A percentile compares a stretch with the other conserved stretches of the same genome.
These are phyloP conservation scores for Taenaris catops DNA, from an alignment of 2,888 invertebrate genomes.

Conservation along the genomic window DNA sequence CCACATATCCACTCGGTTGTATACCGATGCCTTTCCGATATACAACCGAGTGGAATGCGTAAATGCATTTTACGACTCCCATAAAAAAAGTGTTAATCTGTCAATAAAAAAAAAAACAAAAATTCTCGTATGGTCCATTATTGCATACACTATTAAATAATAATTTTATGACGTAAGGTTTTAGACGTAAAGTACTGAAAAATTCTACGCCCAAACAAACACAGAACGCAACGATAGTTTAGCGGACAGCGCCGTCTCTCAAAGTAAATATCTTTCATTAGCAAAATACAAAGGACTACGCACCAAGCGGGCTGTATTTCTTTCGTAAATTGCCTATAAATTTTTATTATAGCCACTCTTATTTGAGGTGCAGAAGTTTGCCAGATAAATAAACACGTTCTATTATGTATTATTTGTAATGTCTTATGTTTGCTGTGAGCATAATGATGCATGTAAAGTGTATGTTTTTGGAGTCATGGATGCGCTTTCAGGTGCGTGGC, in stretches of 20 bases:
- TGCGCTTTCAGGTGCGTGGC: too few species aligned
- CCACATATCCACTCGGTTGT: too few species aligned
- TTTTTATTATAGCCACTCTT: constrained; percentile 73
- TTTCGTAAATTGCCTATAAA: constrained; percentile 72
- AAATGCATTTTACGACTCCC: too few species aligned
- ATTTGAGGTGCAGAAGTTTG: constrained; percentile 66
- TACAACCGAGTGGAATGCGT: too few species aligned
- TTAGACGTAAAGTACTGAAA: background rate
- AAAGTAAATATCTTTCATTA: constrained; percentile 56
- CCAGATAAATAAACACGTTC: constrained; percentile 58
- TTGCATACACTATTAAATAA: too few species aligned
- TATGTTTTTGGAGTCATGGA: too few species aligned
- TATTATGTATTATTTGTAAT: constrained; percentile 49
- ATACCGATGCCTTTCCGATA: too few species aligned
- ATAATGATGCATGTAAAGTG: too few species aligned
- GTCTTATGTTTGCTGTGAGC: background rate
- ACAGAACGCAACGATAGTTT: background rate
- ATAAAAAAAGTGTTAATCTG: too few species aligned
- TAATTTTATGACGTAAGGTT: background rate
- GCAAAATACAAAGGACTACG: constrained; percentile 57
- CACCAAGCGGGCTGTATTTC: constrained; percentile 56
- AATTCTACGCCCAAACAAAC: background rate
- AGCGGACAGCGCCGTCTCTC: constrained; percentile 8
- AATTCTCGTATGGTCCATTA: too few species aligned
- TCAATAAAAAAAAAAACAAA: too few species aligned